phyloP scores from a whole-genome alignment of 1,140 invertebrate species.

The Charaxes varanes region DNA sequence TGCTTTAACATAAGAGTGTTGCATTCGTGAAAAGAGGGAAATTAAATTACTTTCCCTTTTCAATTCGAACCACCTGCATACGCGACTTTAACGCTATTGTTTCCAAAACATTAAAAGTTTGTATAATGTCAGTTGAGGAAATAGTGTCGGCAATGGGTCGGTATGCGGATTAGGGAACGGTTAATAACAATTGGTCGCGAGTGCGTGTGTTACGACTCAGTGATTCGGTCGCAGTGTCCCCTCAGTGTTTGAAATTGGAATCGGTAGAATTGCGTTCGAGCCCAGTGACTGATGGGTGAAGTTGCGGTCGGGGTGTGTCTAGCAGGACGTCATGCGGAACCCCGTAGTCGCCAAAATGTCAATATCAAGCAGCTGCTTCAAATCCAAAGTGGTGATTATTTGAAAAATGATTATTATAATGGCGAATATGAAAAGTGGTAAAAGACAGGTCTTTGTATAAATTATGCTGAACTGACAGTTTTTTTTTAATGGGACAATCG shows the following conservation, averaged over 20 bases:
- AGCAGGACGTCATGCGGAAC: slow-evolving; percentile 52
- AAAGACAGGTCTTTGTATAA: no score
- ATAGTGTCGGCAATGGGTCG: slow-evolving; percentile 41
- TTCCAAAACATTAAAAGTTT: slow-evolving; percentile 51
- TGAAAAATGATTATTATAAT: no score
- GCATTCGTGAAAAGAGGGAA: slow-evolving; percentile 2
- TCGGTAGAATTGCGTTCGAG: slow-evolving; percentile 31
- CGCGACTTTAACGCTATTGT: slow-evolving; percentile 34
- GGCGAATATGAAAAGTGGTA: no score
- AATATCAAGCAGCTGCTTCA: no score
- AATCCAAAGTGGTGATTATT: no score
- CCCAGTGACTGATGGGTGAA: slow-evolving; percentile 58
- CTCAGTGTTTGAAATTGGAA: slow-evolving; percentile 47
- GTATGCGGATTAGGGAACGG: slow-evolving; percentile 40
- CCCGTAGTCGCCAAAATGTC: no score
- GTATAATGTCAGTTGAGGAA: slow-evolving; percentile 39
- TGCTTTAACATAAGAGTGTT: slow-evolving; percentile 14
- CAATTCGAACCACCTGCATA: slow-evolving; percentile 20
- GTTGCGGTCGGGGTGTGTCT: slow-evolving; percentile 33
- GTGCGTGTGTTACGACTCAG: slow-evolving; percentile 57
- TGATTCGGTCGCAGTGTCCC: slow-evolving; percentile 48
- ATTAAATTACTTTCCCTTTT: slow-evolving; percentile 13
- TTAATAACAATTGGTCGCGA: slow-evolving; percentile 48
- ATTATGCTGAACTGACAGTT: no score
- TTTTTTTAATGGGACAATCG: no score